These are phyloP conservation scores for Anoura caudifer DNA, from an alignment of 2,113 vertebrate species.

Conservation along the genomic window DNA sequence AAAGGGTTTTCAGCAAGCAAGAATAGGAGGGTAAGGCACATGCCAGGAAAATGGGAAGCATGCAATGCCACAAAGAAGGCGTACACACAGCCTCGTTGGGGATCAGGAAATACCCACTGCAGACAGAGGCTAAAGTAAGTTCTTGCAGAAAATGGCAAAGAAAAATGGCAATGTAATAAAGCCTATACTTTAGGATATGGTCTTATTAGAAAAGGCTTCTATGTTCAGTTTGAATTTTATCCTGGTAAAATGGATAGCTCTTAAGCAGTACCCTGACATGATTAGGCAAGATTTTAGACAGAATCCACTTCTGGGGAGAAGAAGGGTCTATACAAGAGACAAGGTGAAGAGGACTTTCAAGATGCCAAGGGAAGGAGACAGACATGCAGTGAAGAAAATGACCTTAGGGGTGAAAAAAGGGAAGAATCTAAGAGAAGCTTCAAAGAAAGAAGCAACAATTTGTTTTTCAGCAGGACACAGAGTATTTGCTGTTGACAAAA, in stretches of 20 bases:
- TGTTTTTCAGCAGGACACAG: neutral
- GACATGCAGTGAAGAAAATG: too few relatives aligned
- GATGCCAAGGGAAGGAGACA: neutral
- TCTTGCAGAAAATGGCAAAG: neutral
- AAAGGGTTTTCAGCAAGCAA: neutral
- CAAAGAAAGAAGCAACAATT: neutral
- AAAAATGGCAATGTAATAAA: neutral
- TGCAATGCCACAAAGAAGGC: neutral
- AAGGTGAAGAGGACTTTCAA: neutral
- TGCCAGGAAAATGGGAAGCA: neutral
- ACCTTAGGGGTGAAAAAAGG: neutral
- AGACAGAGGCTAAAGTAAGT: neutral
- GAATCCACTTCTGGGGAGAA: neutral
- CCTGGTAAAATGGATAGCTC: neutral
- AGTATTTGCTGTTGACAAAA: neutral
- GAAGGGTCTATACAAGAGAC: neutral
- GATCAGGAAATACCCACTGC: neutral
- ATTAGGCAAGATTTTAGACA: neutral
- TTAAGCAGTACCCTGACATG: neutral
- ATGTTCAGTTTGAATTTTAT: neutral
- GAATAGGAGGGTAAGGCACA: fast-evolving
- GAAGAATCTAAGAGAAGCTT: fast-evolving
- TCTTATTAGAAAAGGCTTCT: neutral
- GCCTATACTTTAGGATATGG: neutral
- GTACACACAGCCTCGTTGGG: neutral